phyloP scores from a whole-genome alignment of 2,113 vertebrate species.

The Erinaceus europaeus region DNA sequence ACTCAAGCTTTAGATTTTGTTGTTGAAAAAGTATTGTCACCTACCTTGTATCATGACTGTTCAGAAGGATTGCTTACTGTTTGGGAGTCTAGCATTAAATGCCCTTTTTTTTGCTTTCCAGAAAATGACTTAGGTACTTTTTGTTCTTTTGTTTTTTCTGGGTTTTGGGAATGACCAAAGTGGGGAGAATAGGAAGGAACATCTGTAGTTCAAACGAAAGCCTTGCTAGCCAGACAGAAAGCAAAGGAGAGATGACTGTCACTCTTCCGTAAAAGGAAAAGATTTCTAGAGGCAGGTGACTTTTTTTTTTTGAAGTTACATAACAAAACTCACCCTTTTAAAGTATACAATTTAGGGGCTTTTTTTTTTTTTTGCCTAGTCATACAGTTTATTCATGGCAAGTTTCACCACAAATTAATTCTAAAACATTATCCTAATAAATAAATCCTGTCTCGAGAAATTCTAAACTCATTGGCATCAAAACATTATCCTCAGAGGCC shows the following conservation, averaged over 20 bases:
- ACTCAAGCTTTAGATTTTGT: background rate
- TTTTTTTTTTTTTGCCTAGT: background rate
- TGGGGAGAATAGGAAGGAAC: background rate
- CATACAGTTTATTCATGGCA: background rate
- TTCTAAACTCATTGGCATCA: too few relatives aligned
- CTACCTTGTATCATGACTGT: background rate
- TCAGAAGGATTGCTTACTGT: background rate
- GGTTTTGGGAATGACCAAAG: background rate
- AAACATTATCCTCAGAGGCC: too few relatives aligned
- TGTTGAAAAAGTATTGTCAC: background rate
- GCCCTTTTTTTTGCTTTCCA: background rate
- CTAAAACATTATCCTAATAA: background rate
- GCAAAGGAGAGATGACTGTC: background rate
- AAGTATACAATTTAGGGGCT: background rate
- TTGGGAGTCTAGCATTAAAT: background rate
- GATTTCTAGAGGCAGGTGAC: background rate
- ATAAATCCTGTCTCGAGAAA: too few relatives aligned
- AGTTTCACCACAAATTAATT: background rate
- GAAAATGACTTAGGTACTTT: background rate
- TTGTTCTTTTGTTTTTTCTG: background rate
- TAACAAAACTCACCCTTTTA: background rate
- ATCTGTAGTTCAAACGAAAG: background rate
- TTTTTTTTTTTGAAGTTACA: constrained; percentile 3
- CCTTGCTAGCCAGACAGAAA: background rate
- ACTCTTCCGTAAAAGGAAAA: background rate